Evolutionary conservation across 2,797 vertebrate genomes (phyloP).

Genomic region (Silurus aristotelis): DNA sequence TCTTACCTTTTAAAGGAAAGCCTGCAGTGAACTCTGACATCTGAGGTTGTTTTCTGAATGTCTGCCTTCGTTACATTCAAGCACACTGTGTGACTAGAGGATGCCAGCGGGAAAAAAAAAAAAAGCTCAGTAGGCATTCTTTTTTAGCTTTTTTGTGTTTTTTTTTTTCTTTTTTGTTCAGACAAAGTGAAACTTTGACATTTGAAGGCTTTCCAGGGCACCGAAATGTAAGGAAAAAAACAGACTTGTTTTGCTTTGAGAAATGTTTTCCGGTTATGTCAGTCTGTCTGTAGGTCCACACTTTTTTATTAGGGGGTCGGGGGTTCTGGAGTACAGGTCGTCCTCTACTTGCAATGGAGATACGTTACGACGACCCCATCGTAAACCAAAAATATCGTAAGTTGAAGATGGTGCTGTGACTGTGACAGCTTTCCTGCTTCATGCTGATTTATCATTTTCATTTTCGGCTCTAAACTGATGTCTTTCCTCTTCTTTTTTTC

Average conservation of each 20-base stretch:
- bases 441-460: too few species aligned
- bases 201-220: background rate
- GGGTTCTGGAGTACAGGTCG: too few species aligned
- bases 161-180: background rate
- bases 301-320: too few species aligned
- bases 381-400: too few species aligned
- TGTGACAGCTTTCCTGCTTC: too few species aligned
- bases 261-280: slow-evolving; percentile 22
- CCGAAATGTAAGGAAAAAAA: background rate
- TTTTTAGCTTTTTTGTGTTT: background rate
- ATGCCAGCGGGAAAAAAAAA: too few species aligned
- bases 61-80: background rate
- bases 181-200: background rate
- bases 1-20: background rate
- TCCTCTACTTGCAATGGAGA: too few species aligned
- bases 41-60: background rate
- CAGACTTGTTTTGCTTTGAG: background rate
- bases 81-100: background rate
- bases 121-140: background rate
- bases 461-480: too few species aligned
- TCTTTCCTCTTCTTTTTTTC: too few species aligned
- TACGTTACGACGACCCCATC: too few species aligned
- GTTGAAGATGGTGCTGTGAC: too few species aligned
- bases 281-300: background rate
- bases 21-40: background rate